phyloP scores from a whole-genome alignment of 2,888 invertebrate genomes.

The Diplolepis rosae region DNA sequence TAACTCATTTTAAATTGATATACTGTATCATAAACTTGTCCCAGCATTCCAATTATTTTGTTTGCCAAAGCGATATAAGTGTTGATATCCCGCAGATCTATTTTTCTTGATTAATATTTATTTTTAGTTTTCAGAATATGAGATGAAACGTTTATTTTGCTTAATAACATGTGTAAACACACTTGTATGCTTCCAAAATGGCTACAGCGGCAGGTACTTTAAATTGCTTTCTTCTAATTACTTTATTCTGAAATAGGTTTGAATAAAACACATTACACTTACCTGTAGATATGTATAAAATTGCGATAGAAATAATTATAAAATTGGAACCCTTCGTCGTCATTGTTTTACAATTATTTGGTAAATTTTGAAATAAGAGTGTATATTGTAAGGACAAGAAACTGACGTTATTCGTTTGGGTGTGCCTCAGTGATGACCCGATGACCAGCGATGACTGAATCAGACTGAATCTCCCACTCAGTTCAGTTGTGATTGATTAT shows the following conservation, averaged over 20 bases:
- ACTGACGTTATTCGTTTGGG: constrained; percentile 18
- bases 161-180: background rate
- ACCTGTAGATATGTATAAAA: background rate
- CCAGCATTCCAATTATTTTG: too few relatives aligned
- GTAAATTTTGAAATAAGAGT: background rate
- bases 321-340: background rate
- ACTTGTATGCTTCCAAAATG: background rate
- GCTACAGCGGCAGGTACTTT: background rate
- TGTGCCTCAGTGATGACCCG: background rate
- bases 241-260: background rate
- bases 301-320: background rate
- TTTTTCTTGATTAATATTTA: background rate
- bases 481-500: too few relatives aligned
- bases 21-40: too few relatives aligned
- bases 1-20: background rate
- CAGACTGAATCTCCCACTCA: too few relatives aligned
- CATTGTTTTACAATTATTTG: background rate
- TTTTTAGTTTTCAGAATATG: background rate
- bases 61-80: too few relatives aligned
- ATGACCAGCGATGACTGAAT: background rate
- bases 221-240: background rate
- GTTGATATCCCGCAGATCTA: background rate
- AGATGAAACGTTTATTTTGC: background rate
- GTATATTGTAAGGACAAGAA: constrained; percentile 6
- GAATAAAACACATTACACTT: constrained; percentile 30